Evolutionary conservation across 2,888 invertebrate species (phyloP).

Genomic region (Anoncus sp.): DNA sequence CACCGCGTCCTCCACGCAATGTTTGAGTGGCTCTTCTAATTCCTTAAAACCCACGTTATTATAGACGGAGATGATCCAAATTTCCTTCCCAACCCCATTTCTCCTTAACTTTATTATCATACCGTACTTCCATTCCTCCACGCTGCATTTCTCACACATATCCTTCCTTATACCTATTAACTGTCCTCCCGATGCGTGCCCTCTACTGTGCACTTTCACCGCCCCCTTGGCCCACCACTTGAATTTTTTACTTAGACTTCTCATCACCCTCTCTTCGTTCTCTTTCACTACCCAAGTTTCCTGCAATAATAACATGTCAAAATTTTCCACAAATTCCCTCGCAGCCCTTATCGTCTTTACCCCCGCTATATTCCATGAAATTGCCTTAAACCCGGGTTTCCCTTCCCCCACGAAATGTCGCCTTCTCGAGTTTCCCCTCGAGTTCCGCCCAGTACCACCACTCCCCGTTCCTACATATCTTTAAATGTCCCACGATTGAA

Average conservation of each 20-base stretch:
- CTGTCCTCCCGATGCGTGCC: neutral
- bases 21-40: neutral
- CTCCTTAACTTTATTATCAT: neutral
- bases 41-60: neutral
- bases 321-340: slow-evolving; percentile 11
- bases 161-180: slow-evolving; percentile 17
- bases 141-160: neutral
- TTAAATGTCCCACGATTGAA: slow-evolving; percentile 7
- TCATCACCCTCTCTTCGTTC: neutral
- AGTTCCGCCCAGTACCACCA: slow-evolving; percentile 24
- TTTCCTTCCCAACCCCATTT: neutral
- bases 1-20: neutral
- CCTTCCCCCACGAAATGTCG: slow-evolving; percentile 12
- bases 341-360: neutral
- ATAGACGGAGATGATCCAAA: neutral
- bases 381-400: neutral
- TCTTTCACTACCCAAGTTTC: slow-evolving; percentile 5
- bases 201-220: neutral
- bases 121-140: slow-evolving; percentile 2
- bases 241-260: neutral
- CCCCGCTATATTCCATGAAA: slow-evolving; percentile 22
- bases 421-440: slow-evolving; percentile 10
- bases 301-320: slow-evolving; percentile 14
- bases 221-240: slow-evolving; percentile 11
- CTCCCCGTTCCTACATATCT: slow-evolving; percentile 20